Evolutionary conservation across 2,113 vertebrate genomes (phyloP), one percentile per base, ranked within the genome.

Genomic region (Platichthys flesus): DNA sequence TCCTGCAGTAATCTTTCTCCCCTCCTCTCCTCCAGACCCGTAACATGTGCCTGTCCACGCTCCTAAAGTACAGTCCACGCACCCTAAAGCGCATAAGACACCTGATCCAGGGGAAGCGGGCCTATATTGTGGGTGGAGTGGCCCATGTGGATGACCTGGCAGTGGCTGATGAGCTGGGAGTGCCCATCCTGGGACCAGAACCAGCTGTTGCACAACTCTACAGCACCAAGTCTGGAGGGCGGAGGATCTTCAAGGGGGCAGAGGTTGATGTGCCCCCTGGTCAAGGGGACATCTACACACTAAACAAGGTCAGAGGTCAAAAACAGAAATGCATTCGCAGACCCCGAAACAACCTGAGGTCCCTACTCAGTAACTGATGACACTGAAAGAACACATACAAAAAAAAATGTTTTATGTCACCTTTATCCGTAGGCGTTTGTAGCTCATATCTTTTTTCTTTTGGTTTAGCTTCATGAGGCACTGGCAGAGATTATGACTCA

Each of bases 31-130:
- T 76, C 28, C 85, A 98, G 97, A 92, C 86, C 60, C 95, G 92
- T 67, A 94, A 86, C 79, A 94, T 97, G 96, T 97, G 96, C 88
- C 92, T 98, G 76, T 95, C 96, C 79, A 95, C 95, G 1, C 92
- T 95, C 82, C 93, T 98, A 31, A 95, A 94, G 91, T 95, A 97
- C 93, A 97, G 97, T 88, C 97, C 97, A 72, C 92, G 85, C 84
- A 95, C 95, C 0, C 84, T 98, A 55, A 86, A 89, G 79, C 95
- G 93, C 83, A 95, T 98, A 45, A 93, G 76, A 74, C 86, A 72
- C 4, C 95, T 96, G 73, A 95, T 96, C 64, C 93, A 81, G 83
- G 93, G 95, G 24, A 95, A 90, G 58, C 91, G 90, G 58, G 94
- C 96, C 81, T 97, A 96, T 78, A 86, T 98, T 5, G 90, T 97